Evolutionary conservation across 2,113 vertebrate species (phyloP), one percentile per base, ranked within the genome.

Genomic region (Nannobrachium achirus): DNA sequence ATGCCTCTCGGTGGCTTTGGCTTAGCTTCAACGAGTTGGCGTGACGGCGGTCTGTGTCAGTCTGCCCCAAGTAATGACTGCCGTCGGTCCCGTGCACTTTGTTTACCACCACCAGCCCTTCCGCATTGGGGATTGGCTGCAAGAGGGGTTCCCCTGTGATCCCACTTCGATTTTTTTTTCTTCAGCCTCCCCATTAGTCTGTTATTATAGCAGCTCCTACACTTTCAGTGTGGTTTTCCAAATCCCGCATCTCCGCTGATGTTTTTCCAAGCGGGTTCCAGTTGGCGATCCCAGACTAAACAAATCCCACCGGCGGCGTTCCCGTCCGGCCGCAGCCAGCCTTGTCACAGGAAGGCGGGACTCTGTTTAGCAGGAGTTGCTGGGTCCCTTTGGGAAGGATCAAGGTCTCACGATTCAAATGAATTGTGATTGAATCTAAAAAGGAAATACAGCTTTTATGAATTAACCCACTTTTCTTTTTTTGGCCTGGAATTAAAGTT

Each of bases 391-490:
- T 75, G 42, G 38, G 10, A 14, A 45, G 25, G 38, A 85, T 80
- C 86, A 76, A 87, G 78, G 81, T 87, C n/a, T n/a, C 76, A 82
- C 74, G 6, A 33, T 33, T 33, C 25, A 33, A 33, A 5, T 33
- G 25, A 33, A 33, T 33, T 33, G 25, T 75, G 71, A 63, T 46
- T 67, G 49, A 73, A 80, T 68, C 41, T 49, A 45, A 49, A 79
- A 75, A 59, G 66, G 33, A 52, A 55, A 42, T 25, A 14, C 51
- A 20, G 25, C 25, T 20, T 2, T 18, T 52, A 2, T 20, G 15
- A 49, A 49, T 40, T 14, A 15, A 14, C 48, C 48, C 48, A 14
- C 1, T 15, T 49, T 10, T 49, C 46, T 49, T 6, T 33, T 33
- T 33, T 33, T 33, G 25, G 25, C 25, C 3, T 33, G 25, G 25